Evolutionary conservation across 2,888 invertebrate genomes (phyloP).

Genomic region (Tuta absoluta): DNA sequence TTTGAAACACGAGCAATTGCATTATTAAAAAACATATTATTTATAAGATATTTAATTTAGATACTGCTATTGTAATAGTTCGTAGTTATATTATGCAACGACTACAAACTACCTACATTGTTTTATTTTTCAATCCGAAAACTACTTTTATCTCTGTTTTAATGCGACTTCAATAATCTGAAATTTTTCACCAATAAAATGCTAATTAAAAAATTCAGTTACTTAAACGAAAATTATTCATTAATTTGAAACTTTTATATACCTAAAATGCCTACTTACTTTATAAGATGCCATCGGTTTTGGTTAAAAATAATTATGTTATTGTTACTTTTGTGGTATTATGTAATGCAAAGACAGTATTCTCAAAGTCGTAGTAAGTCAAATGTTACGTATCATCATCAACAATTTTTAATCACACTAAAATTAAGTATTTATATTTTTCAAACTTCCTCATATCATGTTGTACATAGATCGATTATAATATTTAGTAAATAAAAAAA

Average conservation of each 20-base stretch:
- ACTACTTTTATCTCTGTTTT: neutral
- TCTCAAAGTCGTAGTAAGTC: neutral
- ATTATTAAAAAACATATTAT: slow-evolving; percentile 53
- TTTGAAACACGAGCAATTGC: slow-evolving; percentile 45
- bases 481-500: slow-evolving; percentile 51
- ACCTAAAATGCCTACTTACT: neutral
- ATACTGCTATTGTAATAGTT: slow-evolving; percentile 43
- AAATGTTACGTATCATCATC: neutral
- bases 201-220: too few species aligned
- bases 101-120: neutral
- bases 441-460: slow-evolving; percentile 67
- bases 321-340: too few species aligned
- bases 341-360: neutral
- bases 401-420: neutral
- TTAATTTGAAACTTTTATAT: too few species aligned
- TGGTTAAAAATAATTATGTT: too few species aligned
- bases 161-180: neutral
- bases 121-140: neutral
- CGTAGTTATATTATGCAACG: slow-evolving; percentile 33
- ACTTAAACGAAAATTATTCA: too few species aligned
- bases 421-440: slow-evolving; percentile 22
- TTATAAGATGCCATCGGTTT: too few species aligned
- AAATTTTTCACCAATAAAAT: too few species aligned
- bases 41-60: slow-evolving; percentile 61
- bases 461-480: slow-evolving; percentile 67